Evolutionary conservation across 1,140 invertebrate genomes (phyloP).

Genomic region (Drosophila tani): DNA sequence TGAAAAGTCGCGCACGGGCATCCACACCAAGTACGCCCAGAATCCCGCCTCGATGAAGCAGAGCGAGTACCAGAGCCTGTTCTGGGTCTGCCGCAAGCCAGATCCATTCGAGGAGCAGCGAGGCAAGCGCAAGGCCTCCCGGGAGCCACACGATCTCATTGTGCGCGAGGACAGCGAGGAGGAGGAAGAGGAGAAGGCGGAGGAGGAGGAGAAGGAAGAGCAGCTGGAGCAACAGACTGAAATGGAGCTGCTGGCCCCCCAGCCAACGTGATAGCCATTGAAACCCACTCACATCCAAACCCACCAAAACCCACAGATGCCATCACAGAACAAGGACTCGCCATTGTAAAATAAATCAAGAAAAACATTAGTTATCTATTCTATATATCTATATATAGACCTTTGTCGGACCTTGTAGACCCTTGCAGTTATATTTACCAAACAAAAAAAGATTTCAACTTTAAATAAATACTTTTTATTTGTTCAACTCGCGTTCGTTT

Average conservation of each 20-base stretch:
- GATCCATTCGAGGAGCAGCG: constrained; percentile 30
- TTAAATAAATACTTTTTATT: constrained; percentile 37
- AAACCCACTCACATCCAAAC: constrained; percentile 10
- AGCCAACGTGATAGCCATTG: constrained; percentile 40
- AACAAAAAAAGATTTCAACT: neutral
- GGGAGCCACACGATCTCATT: constrained; percentile 66
- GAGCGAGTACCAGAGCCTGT: constrained; percentile 82
- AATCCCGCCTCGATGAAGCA: constrained; percentile 95
- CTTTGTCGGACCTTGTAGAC: neutral
- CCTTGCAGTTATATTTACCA: constrained; percentile 3
- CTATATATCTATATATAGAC: too few species aligned
- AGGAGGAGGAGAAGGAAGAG: neutral
- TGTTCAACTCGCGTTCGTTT: neutral
- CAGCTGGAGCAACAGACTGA: constrained; percentile 21
- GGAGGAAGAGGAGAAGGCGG: constrained; percentile 2
- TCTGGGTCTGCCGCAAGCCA: constrained; percentile 82
- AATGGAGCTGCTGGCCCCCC: constrained; percentile 10
- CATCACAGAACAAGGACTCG: constrained; percentile 23
- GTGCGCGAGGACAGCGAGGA: constrained; percentile 44
- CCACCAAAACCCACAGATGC: constrained; percentile 27
- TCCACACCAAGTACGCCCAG: constrained; percentile 95
- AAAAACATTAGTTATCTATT: neutral
- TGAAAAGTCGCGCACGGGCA: constrained; percentile 91
- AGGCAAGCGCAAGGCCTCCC: constrained; percentile 24
- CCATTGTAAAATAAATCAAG: neutral